phyloP scores from a whole-genome alignment of 2,113 vertebrate genomes.

The Phalacrocorax aristotelis region DNA sequence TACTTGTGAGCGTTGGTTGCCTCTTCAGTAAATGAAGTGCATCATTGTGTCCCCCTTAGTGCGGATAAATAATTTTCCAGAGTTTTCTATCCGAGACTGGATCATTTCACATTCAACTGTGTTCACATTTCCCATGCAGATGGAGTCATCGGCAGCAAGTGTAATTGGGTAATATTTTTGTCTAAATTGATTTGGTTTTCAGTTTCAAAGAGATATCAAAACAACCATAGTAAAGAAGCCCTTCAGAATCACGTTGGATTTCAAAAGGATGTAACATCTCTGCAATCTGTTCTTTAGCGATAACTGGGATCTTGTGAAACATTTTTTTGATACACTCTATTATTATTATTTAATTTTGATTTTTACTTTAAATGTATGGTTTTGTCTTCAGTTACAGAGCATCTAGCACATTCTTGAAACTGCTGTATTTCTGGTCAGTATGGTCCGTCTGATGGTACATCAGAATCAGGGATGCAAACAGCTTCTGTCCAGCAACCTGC shows the following conservation, averaged over 20 bases:
- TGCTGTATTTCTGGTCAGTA: background rate
- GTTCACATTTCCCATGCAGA: background rate
- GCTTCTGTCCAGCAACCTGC: background rate
- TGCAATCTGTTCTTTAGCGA: background rate
- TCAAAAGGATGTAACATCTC: background rate
- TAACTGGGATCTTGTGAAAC: background rate
- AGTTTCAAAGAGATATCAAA: background rate
- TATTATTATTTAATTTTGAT: background rate
- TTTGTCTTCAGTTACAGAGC: background rate
- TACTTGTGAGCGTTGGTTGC: background rate
- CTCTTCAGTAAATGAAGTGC: background rate
- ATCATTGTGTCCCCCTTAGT: background rate
- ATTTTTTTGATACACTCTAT: background rate
- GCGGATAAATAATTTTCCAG: background rate
- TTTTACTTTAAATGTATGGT: background rate
- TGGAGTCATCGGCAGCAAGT: background rate
- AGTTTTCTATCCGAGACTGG: background rate
- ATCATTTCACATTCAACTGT: background rate
- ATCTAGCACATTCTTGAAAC: background rate
- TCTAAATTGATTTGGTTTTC: background rate
- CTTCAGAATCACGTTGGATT: background rate
- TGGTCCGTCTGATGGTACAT: fast-evolving
- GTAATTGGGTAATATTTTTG: background rate
- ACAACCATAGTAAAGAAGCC: background rate
- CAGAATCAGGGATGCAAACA: background rate